Base-by-base conservation (phyloP, 1,140 invertebrate species). In the Tetragonula clypearis region DNA sequence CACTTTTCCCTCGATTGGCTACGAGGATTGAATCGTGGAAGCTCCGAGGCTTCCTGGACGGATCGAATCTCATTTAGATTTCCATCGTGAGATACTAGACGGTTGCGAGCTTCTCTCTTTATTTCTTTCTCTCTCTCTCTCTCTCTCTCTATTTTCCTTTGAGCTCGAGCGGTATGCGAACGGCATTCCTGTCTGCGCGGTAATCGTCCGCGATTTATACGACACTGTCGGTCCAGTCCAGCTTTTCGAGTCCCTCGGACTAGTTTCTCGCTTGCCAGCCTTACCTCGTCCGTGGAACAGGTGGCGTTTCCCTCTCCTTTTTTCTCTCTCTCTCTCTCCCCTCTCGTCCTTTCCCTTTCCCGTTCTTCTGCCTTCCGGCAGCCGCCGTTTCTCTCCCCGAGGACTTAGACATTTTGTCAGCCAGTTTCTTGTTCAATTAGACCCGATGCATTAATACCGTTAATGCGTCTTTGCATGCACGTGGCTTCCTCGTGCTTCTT, bases 51-150 rank as follows among this genome's bases (percentile, higher is more conserved):
- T 90, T 87, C 88, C 79, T 78, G 65, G 74, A 84, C 85, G 87
- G 88, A 91, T 92, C 89, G 90, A 92, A 92, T 91, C 87, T 91
- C 90, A 90, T 91, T 92, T 91, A 92, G 91, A 92, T 91, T 90
- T 88, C 76, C 79, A 86, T 62, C 60, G 80, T 72, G 83, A 88
- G 90, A 91, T 92, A 90, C 79, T 82, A 75, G 62, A 73, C 68
- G 60, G 73, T 4, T 35, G 19, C 21, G 75, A 14, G 49, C 35
- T 65, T 74, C 35, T 74, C 66, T 23, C n/a, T 17, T n/a, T 66
- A 17, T 58, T 14, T 58, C 19, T 58, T 15, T 72, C 69, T 41
- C 56, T 58, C 56, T 21, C 56, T 58, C 19, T 15, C 56, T 72
- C 41, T 9, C 21, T 6, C 56, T 58, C 56, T 21, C 56, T 58